These are phyloP conservation scores for Nerophis lumbriciformis DNA, from an alignment of 2,113 vertebrate species.

Conservation along the genomic window DNA sequence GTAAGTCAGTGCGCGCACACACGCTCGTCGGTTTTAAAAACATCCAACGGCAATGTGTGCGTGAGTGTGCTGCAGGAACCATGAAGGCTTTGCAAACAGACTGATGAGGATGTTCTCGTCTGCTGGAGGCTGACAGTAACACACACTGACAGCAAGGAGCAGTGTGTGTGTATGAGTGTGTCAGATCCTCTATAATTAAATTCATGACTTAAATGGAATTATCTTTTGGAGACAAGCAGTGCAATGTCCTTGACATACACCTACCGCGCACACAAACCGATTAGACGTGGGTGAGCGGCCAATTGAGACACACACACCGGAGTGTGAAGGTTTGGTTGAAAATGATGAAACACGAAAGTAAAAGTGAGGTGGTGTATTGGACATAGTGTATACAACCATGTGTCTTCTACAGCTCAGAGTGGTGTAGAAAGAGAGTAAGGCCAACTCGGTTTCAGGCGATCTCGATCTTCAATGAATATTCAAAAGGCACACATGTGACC, in stretches of 20 bases:
- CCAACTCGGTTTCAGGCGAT: too few relatives aligned
- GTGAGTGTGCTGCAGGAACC: not conserved
- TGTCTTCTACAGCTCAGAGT: too few relatives aligned
- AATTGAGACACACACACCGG: conserved; percentile 24
- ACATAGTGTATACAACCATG: too few relatives aligned
- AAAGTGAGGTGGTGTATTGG: too few relatives aligned
- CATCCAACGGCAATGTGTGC: not conserved
- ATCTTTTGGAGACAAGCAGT: conserved; percentile 49
- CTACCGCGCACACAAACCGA: not conserved
- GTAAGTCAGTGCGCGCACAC: too few relatives aligned
- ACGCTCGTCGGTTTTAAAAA: too few relatives aligned
- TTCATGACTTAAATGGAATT: conserved; percentile 58
- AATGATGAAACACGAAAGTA: not conserved
- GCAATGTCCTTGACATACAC: conserved; percentile 49
- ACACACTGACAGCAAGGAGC: conserved; percentile 39
- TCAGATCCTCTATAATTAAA: conserved; percentile 60
- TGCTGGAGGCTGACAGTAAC: conserved; percentile 50
- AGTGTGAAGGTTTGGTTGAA: not conserved
- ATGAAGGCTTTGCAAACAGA: conserved; percentile 20
- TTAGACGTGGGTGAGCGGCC: conserved; percentile 25
- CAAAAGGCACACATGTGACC: too few relatives aligned
- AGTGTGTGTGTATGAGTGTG: not conserved
- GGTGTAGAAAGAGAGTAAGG: too few relatives aligned
- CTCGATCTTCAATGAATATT: too few relatives aligned
- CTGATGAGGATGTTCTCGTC: conserved; percentile 23